Conservation (phyloP, 2,797 vertebrate genomes). For the Xenentodon cancila region DNA sequence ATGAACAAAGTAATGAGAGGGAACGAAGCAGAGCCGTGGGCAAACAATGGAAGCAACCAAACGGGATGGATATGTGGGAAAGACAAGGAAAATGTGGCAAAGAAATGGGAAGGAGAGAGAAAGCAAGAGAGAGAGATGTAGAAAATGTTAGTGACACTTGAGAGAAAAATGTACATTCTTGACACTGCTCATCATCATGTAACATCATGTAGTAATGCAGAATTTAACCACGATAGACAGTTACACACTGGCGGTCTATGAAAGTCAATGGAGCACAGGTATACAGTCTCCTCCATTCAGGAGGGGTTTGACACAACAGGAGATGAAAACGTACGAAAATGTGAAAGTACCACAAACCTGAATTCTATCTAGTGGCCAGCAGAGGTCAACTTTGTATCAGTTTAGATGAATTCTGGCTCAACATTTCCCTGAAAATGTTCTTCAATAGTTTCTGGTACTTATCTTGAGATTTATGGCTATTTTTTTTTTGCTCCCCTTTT, state of each 20-base stretch:
- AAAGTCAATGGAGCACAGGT: constrained; percentile 49
- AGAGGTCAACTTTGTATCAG: constrained; percentile 3
- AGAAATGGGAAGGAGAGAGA: constrained; percentile 71
- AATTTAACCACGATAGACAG: constrained; percentile 44
- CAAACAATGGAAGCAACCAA: constrained; percentile 56
- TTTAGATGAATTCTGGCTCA: not conserved
- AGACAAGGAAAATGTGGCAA: constrained; percentile 54
- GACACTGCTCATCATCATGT: constrained; percentile 57
- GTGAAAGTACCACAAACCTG: not conserved
- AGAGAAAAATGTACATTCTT: constrained; percentile 77
- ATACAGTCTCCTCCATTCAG: constrained; percentile 15
- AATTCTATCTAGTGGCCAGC: not conserved
- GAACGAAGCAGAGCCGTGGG: constrained; percentile 52
- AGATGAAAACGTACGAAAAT: constrained; percentile 9
- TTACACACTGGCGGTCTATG: constrained; percentile 45
- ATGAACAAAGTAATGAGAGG: constrained; percentile 37
- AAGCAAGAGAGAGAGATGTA: constrained; percentile 76
- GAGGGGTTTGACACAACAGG: constrained; percentile 30
- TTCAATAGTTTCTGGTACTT: too few relatives aligned
- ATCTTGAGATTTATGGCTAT: too few relatives aligned
- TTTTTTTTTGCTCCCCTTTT: too few relatives aligned
- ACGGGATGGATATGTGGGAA: constrained; percentile 58
- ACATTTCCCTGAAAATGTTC: too few relatives aligned
- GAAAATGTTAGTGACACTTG: constrained; percentile 82
- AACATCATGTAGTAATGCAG: constrained; percentile 53